phyloP scores from a whole-genome alignment of 2,797 vertebrate genomes.

The Gastrophryne carolinensis region DNA sequence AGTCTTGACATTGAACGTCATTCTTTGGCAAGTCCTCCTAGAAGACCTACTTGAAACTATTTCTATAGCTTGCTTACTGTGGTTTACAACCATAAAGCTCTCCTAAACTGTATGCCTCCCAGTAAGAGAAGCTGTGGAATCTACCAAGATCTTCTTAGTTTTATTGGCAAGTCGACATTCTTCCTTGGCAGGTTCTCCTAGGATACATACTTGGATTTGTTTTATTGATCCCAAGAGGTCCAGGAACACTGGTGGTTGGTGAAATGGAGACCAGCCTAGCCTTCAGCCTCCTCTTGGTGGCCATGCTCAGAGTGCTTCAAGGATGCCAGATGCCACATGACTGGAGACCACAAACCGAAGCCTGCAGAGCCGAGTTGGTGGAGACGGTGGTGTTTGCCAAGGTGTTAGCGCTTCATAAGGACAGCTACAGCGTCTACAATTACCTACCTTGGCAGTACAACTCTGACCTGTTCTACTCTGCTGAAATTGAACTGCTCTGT shows the following conservation, averaged over 20 bases:
- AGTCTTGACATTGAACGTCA: constrained; percentile 14
- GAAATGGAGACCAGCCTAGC: constrained; percentile 3
- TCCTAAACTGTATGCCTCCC: no score
- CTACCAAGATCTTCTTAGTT: no score
- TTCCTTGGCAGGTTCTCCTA: not conserved
- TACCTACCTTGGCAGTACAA: constrained; percentile 78
- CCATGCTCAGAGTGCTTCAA: constrained; percentile 55
- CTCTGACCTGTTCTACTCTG: constrained; percentile 76
- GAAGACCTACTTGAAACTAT: no score
- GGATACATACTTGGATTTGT: not conserved
- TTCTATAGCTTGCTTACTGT: no score
- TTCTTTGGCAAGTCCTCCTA: not conserved
- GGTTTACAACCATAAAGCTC: no score
- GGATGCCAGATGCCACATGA: constrained; percentile 78
- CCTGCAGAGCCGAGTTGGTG: constrained; percentile 80
- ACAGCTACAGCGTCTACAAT: constrained; percentile 77
- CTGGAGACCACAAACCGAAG: constrained; percentile 83
- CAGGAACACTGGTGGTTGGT: not conserved
- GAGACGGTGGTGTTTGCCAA: constrained; percentile 82
- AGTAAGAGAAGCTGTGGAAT: no score
- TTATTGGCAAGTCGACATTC: no score
- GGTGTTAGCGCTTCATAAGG: constrained; percentile 76
- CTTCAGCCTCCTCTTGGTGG: constrained; percentile 57
- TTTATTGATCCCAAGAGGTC: not conserved
- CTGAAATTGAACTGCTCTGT: constrained; percentile 81